A percentile compares a stretch with the other conserved stretches of the same genome.
Evolutionary conservation across 2,888 invertebrate species (phyloP).

Genomic region (Tortrix viridana): DNA sequence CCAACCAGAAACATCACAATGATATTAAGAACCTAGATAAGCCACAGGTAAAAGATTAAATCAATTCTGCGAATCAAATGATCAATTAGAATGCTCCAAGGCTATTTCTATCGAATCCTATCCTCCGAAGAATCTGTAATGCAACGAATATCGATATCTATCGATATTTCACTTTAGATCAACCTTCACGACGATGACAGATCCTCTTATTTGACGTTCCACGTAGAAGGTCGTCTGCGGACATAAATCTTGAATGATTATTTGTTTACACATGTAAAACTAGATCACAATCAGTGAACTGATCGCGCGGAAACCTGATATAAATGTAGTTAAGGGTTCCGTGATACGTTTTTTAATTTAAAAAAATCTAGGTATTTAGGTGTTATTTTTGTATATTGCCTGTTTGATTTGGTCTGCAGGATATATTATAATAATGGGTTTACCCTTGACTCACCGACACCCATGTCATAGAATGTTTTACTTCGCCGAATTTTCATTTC

Average conservation of each 20-base stretch:
- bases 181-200: slow-evolving; percentile 29
- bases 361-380: too few relatives aligned
- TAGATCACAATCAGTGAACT: slow-evolving; percentile 26
- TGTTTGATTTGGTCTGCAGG: too few relatives aligned
- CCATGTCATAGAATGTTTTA: too few relatives aligned
- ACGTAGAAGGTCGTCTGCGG: slow-evolving; percentile 26
- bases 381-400: too few relatives aligned
- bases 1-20: too few relatives aligned
- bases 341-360: background rate
- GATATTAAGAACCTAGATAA: background rate
- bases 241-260: slow-evolving; percentile 22
- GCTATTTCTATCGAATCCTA: slow-evolving; percentile 11
- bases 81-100: slow-evolving; percentile 22
- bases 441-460: too few relatives aligned
- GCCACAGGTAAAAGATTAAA: background rate
- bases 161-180: slow-evolving; percentile 24
- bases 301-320: background rate
- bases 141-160: slow-evolving; percentile 18
- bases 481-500: too few relatives aligned
- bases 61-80: slow-evolving; percentile 8
- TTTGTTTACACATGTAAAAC: slow-evolving; percentile 17
- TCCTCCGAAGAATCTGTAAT: slow-evolving; percentile 17
- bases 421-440: too few relatives aligned
- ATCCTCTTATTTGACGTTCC: slow-evolving; percentile 25
- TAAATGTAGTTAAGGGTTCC: background rate